phyloP scores from a whole-genome alignment of 2,888 invertebrate genomes.

The Beris morrisii region DNA sequence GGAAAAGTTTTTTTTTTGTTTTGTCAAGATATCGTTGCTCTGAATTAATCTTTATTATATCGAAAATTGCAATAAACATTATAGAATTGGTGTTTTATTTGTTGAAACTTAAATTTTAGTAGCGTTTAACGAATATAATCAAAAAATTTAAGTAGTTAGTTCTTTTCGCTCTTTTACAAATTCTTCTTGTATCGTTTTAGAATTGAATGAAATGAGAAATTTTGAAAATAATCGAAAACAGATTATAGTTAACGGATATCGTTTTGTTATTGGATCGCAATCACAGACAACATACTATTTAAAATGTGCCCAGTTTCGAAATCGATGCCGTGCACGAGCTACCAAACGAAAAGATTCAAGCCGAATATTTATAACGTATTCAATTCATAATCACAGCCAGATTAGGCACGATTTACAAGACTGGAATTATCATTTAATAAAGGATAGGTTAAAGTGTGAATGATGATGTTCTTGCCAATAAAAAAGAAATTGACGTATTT shows the following conservation, averaged over 20 bases:
- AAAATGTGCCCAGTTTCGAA: constrained; percentile 53
- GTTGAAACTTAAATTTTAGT: background rate
- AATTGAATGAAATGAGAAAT: background rate
- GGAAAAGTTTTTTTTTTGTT: background rate
- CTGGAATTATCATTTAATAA: background rate
- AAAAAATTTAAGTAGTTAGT: too few species aligned
- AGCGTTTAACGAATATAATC: background rate
- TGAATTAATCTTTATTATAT: background rate
- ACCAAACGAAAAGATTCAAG: constrained; percentile 48
- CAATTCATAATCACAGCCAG: constrained; percentile 48
- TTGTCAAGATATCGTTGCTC: background rate
- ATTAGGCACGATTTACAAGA: too few species aligned
- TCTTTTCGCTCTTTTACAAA: background rate
- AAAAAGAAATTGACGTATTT: background rate
- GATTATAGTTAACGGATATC: constrained; percentile 38
- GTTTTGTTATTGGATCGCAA: constrained; percentile 53
- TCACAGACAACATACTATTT: constrained; percentile 49
- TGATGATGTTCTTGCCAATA: background rate
- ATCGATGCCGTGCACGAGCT: constrained; percentile 51
- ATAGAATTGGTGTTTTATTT: background rate
- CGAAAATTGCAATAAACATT: background rate
- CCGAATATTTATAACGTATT: constrained; percentile 46
- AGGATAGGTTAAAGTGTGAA: background rate
- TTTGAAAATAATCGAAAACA: constrained; percentile 13
- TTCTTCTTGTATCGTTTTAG: constrained; percentile 23